Conservation (phyloP, 2,113 vertebrate genomes). For the Aldabrachelys gigantea region DNA sequence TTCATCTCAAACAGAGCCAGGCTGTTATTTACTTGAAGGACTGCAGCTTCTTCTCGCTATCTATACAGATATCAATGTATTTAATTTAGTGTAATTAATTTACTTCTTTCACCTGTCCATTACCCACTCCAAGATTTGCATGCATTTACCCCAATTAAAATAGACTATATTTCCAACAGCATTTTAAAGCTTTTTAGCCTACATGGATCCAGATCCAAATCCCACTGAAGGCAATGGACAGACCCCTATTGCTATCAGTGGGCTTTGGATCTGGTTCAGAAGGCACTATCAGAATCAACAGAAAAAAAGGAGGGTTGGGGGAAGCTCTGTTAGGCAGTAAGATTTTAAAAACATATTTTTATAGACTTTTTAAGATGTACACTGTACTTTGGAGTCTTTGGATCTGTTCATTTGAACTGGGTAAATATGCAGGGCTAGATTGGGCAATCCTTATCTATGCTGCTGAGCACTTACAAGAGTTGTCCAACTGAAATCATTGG, state of each 20-base stretch:
- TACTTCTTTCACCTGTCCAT: background rate
- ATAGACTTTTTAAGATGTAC: background rate
- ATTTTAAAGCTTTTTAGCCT: background rate
- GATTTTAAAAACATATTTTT: background rate
- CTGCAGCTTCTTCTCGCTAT: background rate
- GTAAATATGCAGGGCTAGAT: background rate
- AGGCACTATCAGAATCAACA: background rate
- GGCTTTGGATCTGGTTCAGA: background rate
- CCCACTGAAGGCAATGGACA: background rate
- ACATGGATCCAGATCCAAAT: background rate
- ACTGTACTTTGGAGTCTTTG: background rate
- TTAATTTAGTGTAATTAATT: background rate
- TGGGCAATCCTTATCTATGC: background rate
- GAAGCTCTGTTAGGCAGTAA: background rate
- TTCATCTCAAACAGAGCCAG: background rate
- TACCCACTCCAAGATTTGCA: background rate
- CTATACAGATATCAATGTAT: background rate
- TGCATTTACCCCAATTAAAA: background rate
- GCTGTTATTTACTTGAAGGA: background rate
- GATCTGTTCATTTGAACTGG: background rate
- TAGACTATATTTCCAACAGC: background rate
- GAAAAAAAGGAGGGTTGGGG: background rate
- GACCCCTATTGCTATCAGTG: background rate
- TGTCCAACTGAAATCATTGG: conserved; percentile 28
- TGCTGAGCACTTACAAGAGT: background rate